These are phyloP conservation scores for Probaryconus sp. DNA, from an alignment of 1,140 invertebrate genomes.

Conservation along the genomic window DNA sequence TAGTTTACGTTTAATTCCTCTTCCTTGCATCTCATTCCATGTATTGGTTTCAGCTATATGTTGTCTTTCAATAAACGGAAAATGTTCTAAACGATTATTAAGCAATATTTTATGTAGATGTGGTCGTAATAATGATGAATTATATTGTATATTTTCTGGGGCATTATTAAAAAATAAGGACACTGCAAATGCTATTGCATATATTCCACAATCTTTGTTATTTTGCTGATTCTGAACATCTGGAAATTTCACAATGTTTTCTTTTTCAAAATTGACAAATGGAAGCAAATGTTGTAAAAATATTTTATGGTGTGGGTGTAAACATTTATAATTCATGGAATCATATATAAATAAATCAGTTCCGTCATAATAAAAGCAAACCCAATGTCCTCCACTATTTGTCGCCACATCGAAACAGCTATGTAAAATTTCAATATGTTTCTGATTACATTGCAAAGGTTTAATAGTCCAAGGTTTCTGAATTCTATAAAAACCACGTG, in stretches of 20 bases:
- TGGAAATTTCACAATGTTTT: conserved; percentile 1
- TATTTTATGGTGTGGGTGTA: background rate
- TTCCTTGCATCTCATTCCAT: conserved; percentile 63
- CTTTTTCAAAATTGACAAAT: background rate
- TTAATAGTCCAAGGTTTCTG: no score
- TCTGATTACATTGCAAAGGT: no score
- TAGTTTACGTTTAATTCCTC: no score
- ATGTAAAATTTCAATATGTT: conserved; percentile 16
- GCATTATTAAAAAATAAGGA: conserved; percentile 9
- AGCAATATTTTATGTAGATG: conserved; percentile 5
- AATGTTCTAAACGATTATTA: conserved; percentile 1
- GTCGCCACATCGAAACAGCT: background rate
- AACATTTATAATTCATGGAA: background rate
- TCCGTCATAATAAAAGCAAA: conserved; percentile 1
- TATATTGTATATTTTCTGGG: background rate
- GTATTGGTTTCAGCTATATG: conserved; percentile 42
- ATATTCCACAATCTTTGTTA: conserved; percentile 7
- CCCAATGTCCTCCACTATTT: conserved; percentile 1
- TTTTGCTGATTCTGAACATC: background rate
- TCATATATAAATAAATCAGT: conserved; percentile 3
- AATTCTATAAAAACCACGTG: no score
- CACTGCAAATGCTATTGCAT: conserved; percentile 12
- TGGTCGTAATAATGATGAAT: background rate
- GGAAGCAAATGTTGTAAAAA: background rate
- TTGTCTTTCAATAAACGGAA: no score